Conservation (phyloP, 2,797 vertebrate genomes). For the Spea hammondii region DNA sequence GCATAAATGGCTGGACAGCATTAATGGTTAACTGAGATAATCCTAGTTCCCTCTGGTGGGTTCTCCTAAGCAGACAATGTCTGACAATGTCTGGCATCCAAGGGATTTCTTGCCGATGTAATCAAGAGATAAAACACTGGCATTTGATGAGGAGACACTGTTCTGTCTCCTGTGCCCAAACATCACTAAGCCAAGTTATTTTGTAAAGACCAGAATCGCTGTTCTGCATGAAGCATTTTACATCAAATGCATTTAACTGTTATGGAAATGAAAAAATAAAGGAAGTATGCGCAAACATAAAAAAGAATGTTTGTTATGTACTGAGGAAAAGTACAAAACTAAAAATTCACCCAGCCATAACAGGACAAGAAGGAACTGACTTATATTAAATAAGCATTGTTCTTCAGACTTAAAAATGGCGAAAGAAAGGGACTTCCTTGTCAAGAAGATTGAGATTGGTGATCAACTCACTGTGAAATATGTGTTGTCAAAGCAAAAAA, state of each 20-base stretch:
- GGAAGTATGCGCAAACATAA: not conserved
- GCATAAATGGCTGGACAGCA: too few species aligned
- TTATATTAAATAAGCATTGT: too few species aligned
- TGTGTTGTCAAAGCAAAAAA: too few species aligned
- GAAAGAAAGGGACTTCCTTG: too few species aligned
- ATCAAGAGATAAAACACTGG: constrained; percentile 25
- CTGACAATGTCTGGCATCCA: constrained; percentile 24
- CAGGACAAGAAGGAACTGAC: too few species aligned
- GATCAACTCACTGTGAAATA: too few species aligned
- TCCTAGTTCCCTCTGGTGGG: not conserved
- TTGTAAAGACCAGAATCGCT: constrained; percentile 8
- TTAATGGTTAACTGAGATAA: not conserved
- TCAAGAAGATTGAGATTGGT: too few species aligned
- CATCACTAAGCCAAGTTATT: not conserved
- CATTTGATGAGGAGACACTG: constrained; percentile 7
- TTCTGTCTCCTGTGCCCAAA: constrained; percentile 15
- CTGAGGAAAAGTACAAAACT: not conserved
- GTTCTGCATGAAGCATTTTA: not conserved
- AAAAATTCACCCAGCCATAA: not conserved
- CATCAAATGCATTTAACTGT: not conserved
- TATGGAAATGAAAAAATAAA: not conserved
- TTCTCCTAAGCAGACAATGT: not conserved
- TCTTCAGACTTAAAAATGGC: too few species aligned
- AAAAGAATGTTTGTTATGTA: not conserved
- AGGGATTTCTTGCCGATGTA: constrained; percentile 18